phyloP scores from a whole-genome alignment of 2,797 vertebrate genomes.

The Sternarchorhynchus goeldii region DNA sequence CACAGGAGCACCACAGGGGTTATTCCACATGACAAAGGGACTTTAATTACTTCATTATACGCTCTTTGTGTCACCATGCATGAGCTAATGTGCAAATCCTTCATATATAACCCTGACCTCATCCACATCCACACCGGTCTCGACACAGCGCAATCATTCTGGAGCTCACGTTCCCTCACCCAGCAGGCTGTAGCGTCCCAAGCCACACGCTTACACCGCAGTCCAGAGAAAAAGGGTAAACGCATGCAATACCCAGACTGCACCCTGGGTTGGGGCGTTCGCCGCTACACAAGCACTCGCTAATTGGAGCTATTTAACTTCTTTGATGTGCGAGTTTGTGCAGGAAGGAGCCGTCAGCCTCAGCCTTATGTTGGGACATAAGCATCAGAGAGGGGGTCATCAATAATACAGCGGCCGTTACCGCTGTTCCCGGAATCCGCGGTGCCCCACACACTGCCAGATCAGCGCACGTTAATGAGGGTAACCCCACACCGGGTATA shows the following conservation, averaged over 20 bases:
- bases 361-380: neutral
- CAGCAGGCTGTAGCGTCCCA: neutral
- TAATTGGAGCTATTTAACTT: constrained; percentile 14
- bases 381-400: constrained; percentile 26
- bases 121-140: constrained; percentile 37
- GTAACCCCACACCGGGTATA: constrained; percentile 39
- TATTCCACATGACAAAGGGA: constrained; percentile 57
- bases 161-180: neutral
- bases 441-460: constrained; percentile 3
- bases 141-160: neutral
- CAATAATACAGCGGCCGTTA: constrained; percentile 42
- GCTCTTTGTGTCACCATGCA: constrained; percentile 48
- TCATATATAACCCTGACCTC: constrained; percentile 47
- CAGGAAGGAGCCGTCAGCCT: constrained; percentile 9
- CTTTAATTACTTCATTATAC: constrained; percentile 59
- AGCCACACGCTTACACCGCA: neutral
- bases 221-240: no score
- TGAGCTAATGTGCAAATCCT: constrained; percentile 45
- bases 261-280: no score
- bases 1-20: constrained; percentile 47
- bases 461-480: constrained; percentile 38
- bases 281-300: neutral
- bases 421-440: constrained; percentile 16
- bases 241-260: no score
- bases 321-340: neutral